A percentile compares a stretch with the other conserved stretches of the same genome.
phyloP scores from a whole-genome alignment of 2,797 vertebrate genomes.

The Esox masquinongy region DNA sequence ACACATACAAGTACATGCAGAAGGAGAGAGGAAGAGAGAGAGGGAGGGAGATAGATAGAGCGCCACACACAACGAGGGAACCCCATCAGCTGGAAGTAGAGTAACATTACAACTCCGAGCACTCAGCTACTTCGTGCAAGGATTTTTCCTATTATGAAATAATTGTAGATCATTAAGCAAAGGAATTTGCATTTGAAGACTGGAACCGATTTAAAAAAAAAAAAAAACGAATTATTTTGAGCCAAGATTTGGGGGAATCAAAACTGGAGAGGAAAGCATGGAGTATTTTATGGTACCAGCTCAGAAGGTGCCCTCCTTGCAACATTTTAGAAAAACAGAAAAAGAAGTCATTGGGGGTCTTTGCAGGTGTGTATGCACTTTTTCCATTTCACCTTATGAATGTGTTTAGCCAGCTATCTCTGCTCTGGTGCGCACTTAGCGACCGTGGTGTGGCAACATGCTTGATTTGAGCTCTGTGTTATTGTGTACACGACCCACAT shows the following conservation, averaged over 20 bases:
- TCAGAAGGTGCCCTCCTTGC: slow-evolving; percentile 95
- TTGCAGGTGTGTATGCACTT: slow-evolving; percentile 86
- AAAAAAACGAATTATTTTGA: slow-evolving; percentile 24
- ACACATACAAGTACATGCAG: slow-evolving; percentile 69
- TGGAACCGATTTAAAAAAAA: too few relatives aligned
- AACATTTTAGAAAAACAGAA: slow-evolving; percentile 97
- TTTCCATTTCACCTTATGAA: slow-evolving; percentile 18
- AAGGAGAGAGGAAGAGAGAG: slow-evolving; percentile 36
- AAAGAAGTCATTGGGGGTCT: slow-evolving; percentile 98
- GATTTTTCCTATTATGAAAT: slow-evolving; percentile 28
- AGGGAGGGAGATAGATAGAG: slow-evolving; percentile 54
- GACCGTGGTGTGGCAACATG: slow-evolving; percentile 67
- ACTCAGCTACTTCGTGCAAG: slow-evolving; percentile 57
- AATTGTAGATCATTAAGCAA: slow-evolving; percentile 34
- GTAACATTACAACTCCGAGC: slow-evolving; percentile 80
- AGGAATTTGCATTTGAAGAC: slow-evolving; percentile 26
- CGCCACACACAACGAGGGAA: slow-evolving; percentile 82
- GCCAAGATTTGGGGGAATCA: slow-evolving; percentile 41
- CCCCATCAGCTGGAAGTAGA: slow-evolving; percentile 84
- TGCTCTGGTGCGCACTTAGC: slow-evolving; percentile 48
- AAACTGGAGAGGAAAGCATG: slow-evolving; percentile 86
- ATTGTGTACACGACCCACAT: slow-evolving; percentile 70
- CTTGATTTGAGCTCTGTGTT: slow-evolving; percentile 68
- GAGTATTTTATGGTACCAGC: slow-evolving; percentile 98
- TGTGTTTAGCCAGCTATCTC: slow-evolving; percentile 16